These are phyloP conservation scores for Ellobium chinense DNA, from an alignment of 2,888 invertebrate species.

Conservation along the genomic window DNA sequence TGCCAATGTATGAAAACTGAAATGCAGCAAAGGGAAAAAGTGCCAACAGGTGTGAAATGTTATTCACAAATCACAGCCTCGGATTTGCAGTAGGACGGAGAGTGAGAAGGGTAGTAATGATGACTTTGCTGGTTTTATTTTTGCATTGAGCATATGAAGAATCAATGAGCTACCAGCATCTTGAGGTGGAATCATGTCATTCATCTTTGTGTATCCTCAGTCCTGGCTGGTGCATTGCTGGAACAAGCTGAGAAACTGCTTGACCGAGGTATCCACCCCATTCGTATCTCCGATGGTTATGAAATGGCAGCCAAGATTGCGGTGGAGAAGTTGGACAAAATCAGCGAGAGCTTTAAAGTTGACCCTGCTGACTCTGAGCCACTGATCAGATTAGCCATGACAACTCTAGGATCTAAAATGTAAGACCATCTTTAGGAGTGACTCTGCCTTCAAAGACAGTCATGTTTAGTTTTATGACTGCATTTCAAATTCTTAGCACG, in stretches of 20 bases:
- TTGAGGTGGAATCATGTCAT: too few relatives aligned
- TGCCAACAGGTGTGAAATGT: too few relatives aligned
- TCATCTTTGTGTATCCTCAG: too few relatives aligned
- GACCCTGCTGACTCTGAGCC: conserved; percentile 90
- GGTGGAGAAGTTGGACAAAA: conserved; percentile 89
- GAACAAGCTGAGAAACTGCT: conserved; percentile 95
- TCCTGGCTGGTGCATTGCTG: conserved; percentile 91
- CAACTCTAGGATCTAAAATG: conserved; percentile 98
- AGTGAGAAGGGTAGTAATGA: too few relatives aligned
- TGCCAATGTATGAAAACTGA: too few relatives aligned
- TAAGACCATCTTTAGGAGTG: conserved; percentile 74
- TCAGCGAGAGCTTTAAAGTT: conserved; percentile 94
- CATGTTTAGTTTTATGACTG: neutral
- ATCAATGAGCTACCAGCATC: too few relatives aligned
- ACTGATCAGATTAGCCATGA: conserved; percentile 96
- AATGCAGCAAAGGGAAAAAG: too few relatives aligned
- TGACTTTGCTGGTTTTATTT: too few relatives aligned
- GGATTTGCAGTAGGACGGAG: too few relatives aligned
- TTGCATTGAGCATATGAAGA: too few relatives aligned
- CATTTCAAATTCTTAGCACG: neutral
- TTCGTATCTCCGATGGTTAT: conserved; percentile 98
- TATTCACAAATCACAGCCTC: too few relatives aligned
- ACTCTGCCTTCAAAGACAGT: neutral
- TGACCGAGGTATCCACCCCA: conserved; percentile 98
- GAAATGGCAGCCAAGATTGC: conserved; percentile 96